A percentile compares a stretch with the other conserved stretches of the same genome.
phyloP scores from a whole-genome alignment of 2,888 invertebrate genomes.

The Sminthurinus aureus region DNA sequence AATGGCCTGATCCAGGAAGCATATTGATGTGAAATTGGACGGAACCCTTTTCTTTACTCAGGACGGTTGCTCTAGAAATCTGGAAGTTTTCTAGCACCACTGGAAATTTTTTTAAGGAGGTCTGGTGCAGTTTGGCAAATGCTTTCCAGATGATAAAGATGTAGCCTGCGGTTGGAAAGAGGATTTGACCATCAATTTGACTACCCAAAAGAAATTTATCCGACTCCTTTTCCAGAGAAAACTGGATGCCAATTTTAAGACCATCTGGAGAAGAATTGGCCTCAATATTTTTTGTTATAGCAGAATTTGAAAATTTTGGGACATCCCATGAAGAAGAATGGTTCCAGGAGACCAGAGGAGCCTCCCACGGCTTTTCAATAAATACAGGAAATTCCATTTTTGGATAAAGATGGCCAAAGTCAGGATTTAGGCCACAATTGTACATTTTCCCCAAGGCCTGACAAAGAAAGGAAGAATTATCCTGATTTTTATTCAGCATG shows the following conservation, averaged over 20 bases:
- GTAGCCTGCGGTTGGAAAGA: not conserved
- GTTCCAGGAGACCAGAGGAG: slow-evolving; percentile 88
- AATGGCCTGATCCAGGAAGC: not conserved
- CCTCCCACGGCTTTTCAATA: slow-evolving; percentile 82
- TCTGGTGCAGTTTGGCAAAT: not conserved
- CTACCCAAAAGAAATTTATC: slow-evolving; percentile 63
- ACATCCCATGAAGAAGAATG: too few relatives aligned
- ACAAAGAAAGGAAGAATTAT: slow-evolving; percentile 70
- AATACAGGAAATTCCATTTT: slow-evolving; percentile 82
- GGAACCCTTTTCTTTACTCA: slow-evolving; percentile 62
- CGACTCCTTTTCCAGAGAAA: slow-evolving; percentile 68
- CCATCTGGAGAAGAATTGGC: too few relatives aligned
- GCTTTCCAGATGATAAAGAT: not conserved
- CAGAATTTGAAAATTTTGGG: too few relatives aligned
- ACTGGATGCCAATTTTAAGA: slow-evolving; percentile 19
- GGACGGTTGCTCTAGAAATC: not conserved
- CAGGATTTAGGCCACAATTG: slow-evolving; percentile 77
- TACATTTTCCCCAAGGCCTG: slow-evolving; percentile 76
- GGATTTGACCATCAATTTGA: not conserved
- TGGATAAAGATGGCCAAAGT: slow-evolving; percentile 80
- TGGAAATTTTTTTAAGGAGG: slow-evolving; percentile 63
- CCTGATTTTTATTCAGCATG: slow-evolving; percentile 66
- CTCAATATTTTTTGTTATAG: too few relatives aligned
- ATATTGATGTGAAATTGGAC: not conserved
- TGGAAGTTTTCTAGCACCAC: not conserved